Evolutionary conservation across 2,797 vertebrate species (phyloP).

Genomic region (Poecilia velifera): DNA sequence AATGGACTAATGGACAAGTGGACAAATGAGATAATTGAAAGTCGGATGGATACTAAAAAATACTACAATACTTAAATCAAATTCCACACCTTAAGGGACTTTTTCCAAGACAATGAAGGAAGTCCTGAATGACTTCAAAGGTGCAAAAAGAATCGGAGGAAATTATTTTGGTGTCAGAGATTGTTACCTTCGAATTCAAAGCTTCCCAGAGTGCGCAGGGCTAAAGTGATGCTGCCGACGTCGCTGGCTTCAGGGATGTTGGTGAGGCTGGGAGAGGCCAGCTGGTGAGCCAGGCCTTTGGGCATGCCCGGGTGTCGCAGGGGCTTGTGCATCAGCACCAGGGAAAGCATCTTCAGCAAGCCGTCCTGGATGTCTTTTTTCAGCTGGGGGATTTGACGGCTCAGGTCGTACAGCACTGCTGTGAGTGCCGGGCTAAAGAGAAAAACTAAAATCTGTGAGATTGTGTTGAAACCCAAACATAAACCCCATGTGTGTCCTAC

Average conservation of each 20-base stretch:
- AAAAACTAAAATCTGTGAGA: background rate
- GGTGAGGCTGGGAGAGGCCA: constrained; percentile 95
- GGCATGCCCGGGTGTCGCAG: constrained; percentile 98
- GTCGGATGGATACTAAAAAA: background rate
- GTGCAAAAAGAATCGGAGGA: background rate
- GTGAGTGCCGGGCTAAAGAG: constrained; percentile 91
- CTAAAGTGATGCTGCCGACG: constrained; percentile 96
- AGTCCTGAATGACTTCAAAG: background rate
- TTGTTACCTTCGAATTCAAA: constrained; percentile 96
- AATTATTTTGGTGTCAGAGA: background rate
- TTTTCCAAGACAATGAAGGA: background rate
- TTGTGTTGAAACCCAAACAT: background rate
- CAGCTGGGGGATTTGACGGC: constrained; percentile 95
- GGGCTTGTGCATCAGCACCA: constrained; percentile 98
- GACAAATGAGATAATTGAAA: background rate
- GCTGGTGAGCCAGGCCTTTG: constrained; percentile 94
- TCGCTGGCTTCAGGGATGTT: constrained; percentile 96
- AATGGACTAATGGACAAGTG: background rate
- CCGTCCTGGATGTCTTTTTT: constrained; percentile 99
- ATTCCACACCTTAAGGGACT: background rate
- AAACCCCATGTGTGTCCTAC: background rate
- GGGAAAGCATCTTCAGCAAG: constrained; percentile 96
- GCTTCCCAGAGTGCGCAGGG: constrained; percentile 94
- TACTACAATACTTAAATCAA: background rate
- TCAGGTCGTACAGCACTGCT: constrained; percentile 95